Base-by-base conservation (phyloP, 2,797 vertebrate genomes). In the Alcedo quadribrachys region DNA sequence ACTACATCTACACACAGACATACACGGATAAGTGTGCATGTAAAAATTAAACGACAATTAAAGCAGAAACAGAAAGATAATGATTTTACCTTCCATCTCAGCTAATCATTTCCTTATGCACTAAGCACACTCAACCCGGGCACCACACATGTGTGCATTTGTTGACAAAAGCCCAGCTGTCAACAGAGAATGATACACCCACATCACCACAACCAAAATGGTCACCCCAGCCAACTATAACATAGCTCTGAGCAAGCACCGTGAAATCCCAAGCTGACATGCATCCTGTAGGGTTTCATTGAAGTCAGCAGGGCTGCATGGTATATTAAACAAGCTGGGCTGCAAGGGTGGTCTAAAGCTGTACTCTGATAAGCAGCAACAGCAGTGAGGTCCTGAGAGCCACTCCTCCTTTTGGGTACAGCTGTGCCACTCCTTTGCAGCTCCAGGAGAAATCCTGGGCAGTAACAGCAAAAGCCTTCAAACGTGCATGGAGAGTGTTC, bases 81-180 rank as follows among this genome's bases (percentile, higher is more conserved):
- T 43, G 21, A 92, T 54, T 93, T 90, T 82, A 68, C 37, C 54
- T 88, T 90, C 71, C 71, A 55, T 55, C 68, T 89, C 85, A 66
- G 61, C 43, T 93, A 95, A 93, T 86, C 88, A 82, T 51, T 96
- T 92, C 94, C 93, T 90, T 86, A 96, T 81, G 93, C 4, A 5
- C 46, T 68, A 60, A 89, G 78, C 61, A 63, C 69, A 71, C 21
- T 85, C 54, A 74, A 61, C 54, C 9, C 79, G 87, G 69, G 54
- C 85, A 77, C 66, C 51, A 51, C 81, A 89, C 76, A 90, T 92
- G 90, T 88, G 85, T 62, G 75, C 92, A 78, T 86, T 94, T 92
- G 90, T 62, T 92, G 95, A 96, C 88, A 88, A 94, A 90, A 76
- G 88, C 91, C 65, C 78, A 71, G 48, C 61, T 89, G 91, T 89